Percentiles rank a stretch among this genome's conserved stretches.
Conservation (phyloP, 2,113 vertebrate genomes). For the Passer montanus region DNA sequence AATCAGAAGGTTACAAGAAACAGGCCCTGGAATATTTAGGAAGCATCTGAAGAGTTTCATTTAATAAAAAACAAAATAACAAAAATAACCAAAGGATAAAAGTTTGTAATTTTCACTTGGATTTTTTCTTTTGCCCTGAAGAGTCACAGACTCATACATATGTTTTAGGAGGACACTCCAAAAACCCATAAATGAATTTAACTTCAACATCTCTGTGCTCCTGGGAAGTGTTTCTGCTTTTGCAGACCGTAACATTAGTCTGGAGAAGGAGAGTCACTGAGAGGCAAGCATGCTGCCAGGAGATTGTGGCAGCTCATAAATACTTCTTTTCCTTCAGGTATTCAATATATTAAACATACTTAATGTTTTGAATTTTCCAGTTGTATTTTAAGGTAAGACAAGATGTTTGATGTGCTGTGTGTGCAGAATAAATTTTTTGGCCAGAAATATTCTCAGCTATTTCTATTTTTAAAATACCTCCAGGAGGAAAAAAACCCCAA, state of each 20-base stretch:
- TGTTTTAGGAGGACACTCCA: not conserved
- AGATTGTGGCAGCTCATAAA: not conserved
- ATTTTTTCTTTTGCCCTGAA: not conserved
- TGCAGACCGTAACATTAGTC: not conserved
- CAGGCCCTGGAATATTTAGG: not conserved
- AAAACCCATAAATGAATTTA: not conserved
- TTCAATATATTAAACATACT: not conserved
- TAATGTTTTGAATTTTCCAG: slow-evolving; percentile 4
- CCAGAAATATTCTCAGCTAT: not conserved
- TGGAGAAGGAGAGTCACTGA: not conserved
- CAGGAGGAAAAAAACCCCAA: too few relatives aligned
- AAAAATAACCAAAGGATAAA: not conserved
- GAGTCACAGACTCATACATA: not conserved
- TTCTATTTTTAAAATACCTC: not conserved
- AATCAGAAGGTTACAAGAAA: not conserved
- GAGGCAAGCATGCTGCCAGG: not conserved
- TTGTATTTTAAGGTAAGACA: slow-evolving; percentile 1
- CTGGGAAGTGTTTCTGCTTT: not conserved
- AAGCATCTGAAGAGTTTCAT: not conserved
- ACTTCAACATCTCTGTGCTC: not conserved
- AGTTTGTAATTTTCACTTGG: not conserved
- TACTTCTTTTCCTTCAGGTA: not conserved
- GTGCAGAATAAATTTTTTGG: not conserved
- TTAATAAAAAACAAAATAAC: not conserved
- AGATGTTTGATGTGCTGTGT: not conserved